Evolutionary conservation across 2,113 vertebrate genomes (phyloP).

Genomic region (Bos taurus): DNA sequence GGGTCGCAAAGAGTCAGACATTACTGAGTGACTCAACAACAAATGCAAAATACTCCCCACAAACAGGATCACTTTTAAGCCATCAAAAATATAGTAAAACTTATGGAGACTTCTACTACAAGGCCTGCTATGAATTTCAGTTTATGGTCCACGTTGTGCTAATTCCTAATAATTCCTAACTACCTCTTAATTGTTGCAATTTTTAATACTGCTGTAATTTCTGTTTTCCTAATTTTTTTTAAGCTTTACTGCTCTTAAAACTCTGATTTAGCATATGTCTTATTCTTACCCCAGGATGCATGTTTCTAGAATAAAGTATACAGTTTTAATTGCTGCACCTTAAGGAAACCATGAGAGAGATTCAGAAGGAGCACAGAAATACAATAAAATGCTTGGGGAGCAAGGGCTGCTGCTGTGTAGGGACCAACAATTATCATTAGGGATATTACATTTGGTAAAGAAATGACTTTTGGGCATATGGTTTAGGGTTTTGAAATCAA

Average conservation of each 20-base stretch:
- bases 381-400: not conserved
- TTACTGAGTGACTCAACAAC: not conserved
- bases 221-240: constrained; percentile 12
- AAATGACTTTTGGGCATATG: not conserved
- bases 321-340: not conserved
- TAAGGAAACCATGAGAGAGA: not conserved
- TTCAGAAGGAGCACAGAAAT: not conserved
- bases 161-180: constrained; percentile 1
- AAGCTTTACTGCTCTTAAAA: constrained; percentile 16
- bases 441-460: not conserved
- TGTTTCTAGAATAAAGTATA: not conserved
- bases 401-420: not conserved
- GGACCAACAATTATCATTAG: not conserved
- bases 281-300: not conserved
- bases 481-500: not conserved
- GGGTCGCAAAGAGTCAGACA: not conserved
- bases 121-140: not conserved
- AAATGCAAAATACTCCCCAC: not conserved
- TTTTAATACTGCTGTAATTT: not conserved
- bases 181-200: not conserved
- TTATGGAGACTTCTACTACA: not conserved
- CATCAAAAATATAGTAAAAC: not conserved
- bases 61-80: not conserved
- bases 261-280: not conserved
- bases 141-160: not conserved